Evolutionary conservation across 2,888 invertebrate genomes (phyloP), one percentile per base, ranked within the genome.

Genomic region (Gymnoscelis rufifasciata): DNA sequence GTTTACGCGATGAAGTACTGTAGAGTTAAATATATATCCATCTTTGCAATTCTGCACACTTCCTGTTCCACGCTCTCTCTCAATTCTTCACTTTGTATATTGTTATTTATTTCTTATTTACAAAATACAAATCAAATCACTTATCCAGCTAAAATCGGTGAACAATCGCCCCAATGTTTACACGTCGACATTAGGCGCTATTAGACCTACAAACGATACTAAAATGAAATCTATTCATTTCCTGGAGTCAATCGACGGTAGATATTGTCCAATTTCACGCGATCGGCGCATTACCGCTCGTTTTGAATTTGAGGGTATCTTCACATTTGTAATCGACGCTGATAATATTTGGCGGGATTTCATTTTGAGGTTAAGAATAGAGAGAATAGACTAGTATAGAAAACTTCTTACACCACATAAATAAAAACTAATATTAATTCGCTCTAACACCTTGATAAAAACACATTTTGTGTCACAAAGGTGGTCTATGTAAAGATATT

Each of bases 211-310:
- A 87, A 87, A 88, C 84, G 88, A 84, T 87, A 88, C 84, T 80
- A 81, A 81, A 87, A 87, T 82, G 81, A 87, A 88, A 88, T 88
- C 88, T 88, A 87, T 88, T 88, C 87, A 88, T 88, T 88, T 88
- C 84, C 86, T 77, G 76, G 79, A 86, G 84, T 83, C 87, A 83
- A 86, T 86, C 78, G 83, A 67, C 71, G 66, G 67, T 68, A 70
- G 71, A 83, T 86, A 88, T 86, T 82, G 84, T 82, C 64, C 68
- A 73, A 77, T 76, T 82, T 74, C 88, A 88, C 88, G 88, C 88
- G 84, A 88, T 87, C 61, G 69, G 56, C 61, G 67, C 88, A 88
- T 88, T 88, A 88, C 65, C 33, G 15, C 39, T n/a, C 35, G 19
- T 31, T 33, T 14, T 3, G 13, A 10, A 44, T 44, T 31, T 31